Evolutionary conservation across 2,113 vertebrate genomes (phyloP), one percentile per base, ranked within the genome.

Genomic region (Tyto alba): DNA sequence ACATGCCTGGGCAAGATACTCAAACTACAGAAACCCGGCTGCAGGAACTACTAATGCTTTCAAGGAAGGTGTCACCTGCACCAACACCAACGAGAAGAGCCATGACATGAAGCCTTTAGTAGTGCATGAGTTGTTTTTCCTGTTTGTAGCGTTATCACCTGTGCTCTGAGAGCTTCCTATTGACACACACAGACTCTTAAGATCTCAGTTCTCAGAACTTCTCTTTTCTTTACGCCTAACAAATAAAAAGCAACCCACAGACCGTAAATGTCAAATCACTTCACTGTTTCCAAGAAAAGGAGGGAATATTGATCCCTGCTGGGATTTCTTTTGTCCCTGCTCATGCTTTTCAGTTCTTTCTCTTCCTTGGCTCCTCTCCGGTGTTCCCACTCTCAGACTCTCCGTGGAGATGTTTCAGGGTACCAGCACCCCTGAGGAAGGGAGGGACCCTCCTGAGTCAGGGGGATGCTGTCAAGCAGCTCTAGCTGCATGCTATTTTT

Each of bases 161-260:
- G 25, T 30, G 25, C 53, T 38, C 8, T 1, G 5, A 60, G 34
- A 30, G 29, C 68, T n/a, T 67, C 41, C 53, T 47, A 8, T 53
- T 47, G 52, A 47, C 38, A 10, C 0, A 34, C 19, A 47, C 38
- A 10, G 0, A 6, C 21, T 23, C 52, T 16, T 1, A 6, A 27
- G 27, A 29, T 10, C 32, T 38, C 62, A 30, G 55, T 16, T 66
- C 45, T 73, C 67, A n/a, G 52, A 66, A 18, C 34, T n/a, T 9
- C 52, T 50, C 43, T 27, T 34, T 64, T 68, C 30, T 41, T 74
- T 16, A 40, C 8, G 32, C 36, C 41, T 23, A 43, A 43, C 19
- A 85, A 73, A 52, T 26, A 38, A 53, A 73, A 73, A 59, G 14
- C 34, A 66, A 53, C 59, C 13, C 43, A 40, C 30, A 25, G 41